phyloP scores from a whole-genome alignment of 1,140 invertebrate genomes.

The Parasteatoda tepidariorum region DNA sequence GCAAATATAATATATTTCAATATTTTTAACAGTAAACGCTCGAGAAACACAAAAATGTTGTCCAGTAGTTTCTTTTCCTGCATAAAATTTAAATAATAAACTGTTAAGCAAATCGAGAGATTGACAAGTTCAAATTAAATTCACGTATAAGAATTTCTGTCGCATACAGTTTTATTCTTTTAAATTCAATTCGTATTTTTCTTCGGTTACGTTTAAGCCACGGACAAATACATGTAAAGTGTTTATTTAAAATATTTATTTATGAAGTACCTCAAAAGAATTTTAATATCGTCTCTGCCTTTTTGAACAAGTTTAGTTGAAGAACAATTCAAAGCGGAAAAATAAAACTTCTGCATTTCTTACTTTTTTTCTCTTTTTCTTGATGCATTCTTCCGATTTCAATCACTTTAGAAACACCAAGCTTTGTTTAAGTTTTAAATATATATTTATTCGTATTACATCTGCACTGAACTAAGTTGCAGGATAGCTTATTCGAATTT shows the following conservation, averaged over 20 bases:
- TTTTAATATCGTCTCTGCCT: background rate
- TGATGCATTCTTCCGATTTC: too few relatives aligned
- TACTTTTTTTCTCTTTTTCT: too few relatives aligned
- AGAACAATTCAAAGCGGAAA: background rate
- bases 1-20: too few relatives aligned
- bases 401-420: too few relatives aligned
- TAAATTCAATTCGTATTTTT: background rate
- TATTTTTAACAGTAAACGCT: too few relatives aligned
- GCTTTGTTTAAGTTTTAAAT: too few relatives aligned
- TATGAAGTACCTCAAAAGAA: background rate
- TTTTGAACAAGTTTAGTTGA: background rate
- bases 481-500: too few relatives aligned
- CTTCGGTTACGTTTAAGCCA: background rate
- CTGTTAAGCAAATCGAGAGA: background rate
- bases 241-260: background rate
- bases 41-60: too few relatives aligned
- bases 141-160: background rate
- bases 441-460: too few relatives aligned
- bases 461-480: too few relatives aligned
- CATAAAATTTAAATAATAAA: slow-evolving; percentile 4
- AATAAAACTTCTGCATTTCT: too few relatives aligned
- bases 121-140: background rate
- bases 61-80: background rate
- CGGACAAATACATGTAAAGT: background rate
- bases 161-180: background rate